Conservation (phyloP, 2,888 invertebrate species). For the Embidobia sp. region DNA sequence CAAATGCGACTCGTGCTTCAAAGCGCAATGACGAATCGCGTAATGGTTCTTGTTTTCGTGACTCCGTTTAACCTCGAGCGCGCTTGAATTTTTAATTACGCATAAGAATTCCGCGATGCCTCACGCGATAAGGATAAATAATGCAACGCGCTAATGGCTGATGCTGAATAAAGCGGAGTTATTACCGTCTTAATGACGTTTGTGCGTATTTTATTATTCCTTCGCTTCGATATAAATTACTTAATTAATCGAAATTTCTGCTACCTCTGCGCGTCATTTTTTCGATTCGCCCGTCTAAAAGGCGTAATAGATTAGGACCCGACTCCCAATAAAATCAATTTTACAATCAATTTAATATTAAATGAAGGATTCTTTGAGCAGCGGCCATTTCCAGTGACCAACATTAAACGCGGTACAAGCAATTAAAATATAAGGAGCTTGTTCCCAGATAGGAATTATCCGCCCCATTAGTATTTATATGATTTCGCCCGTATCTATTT, state of each 20-base stretch:
- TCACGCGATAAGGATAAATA: slow-evolving; percentile 59
- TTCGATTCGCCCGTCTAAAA: no score
- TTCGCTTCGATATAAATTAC: neutral
- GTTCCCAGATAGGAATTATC: neutral
- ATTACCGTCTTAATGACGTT: slow-evolving; percentile 26
- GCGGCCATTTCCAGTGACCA: no score
- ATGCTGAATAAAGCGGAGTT: slow-evolving; percentile 28
- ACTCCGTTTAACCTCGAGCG: slow-evolving; percentile 59
- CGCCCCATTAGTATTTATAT: slow-evolving; percentile 7
- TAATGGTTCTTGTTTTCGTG: slow-evolving; percentile 62
- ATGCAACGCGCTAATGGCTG: slow-evolving; percentile 39
- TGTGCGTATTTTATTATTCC: slow-evolving; percentile 14
- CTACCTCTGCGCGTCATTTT: neutral
- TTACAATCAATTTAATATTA: no score
- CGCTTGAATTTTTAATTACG: slow-evolving; percentile 57
- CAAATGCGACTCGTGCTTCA: slow-evolving; percentile 56
- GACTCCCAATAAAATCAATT: no score
- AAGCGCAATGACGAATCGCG: slow-evolving; percentile 66
- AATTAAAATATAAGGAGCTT: slow-evolving; percentile 7
- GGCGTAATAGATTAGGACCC: no score
- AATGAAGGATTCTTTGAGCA: no score
- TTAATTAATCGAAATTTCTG: slow-evolving; percentile 18
- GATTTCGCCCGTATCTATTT: neutral
- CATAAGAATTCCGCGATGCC: slow-evolving; percentile 56
- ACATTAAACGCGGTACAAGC: no score